Conservation (phyloP, 2,797 vertebrate genomes). For the Pygocentrus nattereri region DNA sequence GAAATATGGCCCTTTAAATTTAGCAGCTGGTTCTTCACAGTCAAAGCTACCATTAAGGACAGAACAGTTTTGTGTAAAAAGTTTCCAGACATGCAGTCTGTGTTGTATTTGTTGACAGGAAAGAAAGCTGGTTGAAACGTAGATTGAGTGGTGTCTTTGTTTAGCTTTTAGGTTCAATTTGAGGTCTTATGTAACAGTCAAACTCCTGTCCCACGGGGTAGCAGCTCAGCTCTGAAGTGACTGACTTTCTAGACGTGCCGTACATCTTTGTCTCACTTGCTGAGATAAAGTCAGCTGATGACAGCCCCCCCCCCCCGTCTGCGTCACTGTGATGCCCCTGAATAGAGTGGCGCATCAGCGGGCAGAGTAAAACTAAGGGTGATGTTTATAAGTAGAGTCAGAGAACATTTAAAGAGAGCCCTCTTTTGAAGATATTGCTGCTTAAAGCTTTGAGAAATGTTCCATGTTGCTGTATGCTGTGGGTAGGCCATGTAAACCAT, state of each 20-base stretch:
- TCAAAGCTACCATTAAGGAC: not conserved
- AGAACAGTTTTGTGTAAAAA: not conserved
- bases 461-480: conserved; percentile 41
- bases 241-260: conserved; percentile 30
- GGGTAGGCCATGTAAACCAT: conserved; percentile 30
- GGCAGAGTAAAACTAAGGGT: conserved; percentile 27
- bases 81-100: not conserved
- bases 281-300: conserved; percentile 30
- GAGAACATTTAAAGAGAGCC: not conserved
- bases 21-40: not conserved
- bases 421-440: not conserved
- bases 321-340: conserved; percentile 19
- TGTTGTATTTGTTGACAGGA: not conserved
- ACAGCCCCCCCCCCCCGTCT: conserved; percentile 14
- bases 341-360: conserved; percentile 13
- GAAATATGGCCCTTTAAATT: too few relatives aligned
- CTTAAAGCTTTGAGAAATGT: conserved; percentile 33
- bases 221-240: conserved; percentile 30
- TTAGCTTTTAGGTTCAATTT: conserved; percentile 52
- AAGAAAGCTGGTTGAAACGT: conserved; percentile 47
- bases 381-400: conserved; percentile 32
- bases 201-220: not conserved
- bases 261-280: conserved; percentile 41
- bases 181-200: conserved; percentile 57
- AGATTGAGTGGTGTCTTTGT: conserved; percentile 9